Percentiles rank a stretch among this genome's conserved stretches.
Evolutionary conservation across 1,140 invertebrate genomes (phyloP).

Genomic region (Diploscapter pachys): DNA sequence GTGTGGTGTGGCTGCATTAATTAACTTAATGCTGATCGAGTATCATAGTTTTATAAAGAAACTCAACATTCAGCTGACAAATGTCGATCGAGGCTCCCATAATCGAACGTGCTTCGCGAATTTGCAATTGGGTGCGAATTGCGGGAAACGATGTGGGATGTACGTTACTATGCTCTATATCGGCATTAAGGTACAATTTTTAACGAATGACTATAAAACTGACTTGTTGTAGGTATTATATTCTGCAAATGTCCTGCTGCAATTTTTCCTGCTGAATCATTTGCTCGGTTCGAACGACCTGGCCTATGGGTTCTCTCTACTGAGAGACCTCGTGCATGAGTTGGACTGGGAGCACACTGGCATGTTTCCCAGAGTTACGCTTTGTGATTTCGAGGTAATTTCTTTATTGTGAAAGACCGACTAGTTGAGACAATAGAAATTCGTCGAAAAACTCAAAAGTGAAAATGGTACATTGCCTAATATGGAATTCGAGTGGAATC

Average conservation of each 20-base stretch:
- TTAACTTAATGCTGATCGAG: not conserved
- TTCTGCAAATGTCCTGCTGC: conserved; percentile 56
- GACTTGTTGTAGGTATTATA: conserved; percentile 49
- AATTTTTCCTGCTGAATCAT: conserved; percentile 58
- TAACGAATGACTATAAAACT: conserved; percentile 1
- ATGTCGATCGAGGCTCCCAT: conserved; percentile 48
- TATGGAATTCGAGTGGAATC: not conserved
- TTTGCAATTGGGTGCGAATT: conserved; percentile 42
- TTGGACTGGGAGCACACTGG: conserved; percentile 59
- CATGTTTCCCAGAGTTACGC: conserved; percentile 57
- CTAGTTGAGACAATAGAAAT: too few relatives aligned
- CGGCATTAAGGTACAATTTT: conserved; percentile 49
- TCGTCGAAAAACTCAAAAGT: not conserved
- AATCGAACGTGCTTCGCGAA: conserved; percentile 41
- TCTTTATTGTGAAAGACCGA: not conserved
- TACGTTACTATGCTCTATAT: conserved; percentile 59
- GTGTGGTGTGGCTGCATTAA: too few relatives aligned
- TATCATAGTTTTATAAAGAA: not conserved
- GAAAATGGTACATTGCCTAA: not conserved
- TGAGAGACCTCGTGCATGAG: conserved; percentile 53
- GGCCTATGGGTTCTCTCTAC: conserved; percentile 56
- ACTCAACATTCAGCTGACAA: conserved; percentile 49
- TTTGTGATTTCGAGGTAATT: conserved; percentile 55
- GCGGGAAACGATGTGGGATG: conserved; percentile 57
- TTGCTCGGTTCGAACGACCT: conserved; percentile 56